phyloP scores from a whole-genome alignment of 2,113 vertebrate genomes.

The Rhinichthys klamathensis region DNA sequence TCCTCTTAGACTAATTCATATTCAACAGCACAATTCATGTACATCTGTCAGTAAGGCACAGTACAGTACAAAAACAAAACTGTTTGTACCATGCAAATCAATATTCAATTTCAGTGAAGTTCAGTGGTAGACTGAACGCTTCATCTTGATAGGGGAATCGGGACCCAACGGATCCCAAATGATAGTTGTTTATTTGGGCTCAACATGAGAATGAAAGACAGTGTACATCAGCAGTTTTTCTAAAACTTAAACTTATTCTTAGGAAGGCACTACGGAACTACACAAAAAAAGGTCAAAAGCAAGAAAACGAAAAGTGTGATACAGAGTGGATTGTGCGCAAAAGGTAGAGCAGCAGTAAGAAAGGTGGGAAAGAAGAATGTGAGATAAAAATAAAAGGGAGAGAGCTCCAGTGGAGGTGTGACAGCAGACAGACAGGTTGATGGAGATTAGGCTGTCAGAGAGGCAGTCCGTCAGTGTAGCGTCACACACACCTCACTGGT shows the following conservation, averaged over 20 bases:
- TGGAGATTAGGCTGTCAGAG: slow-evolving; percentile 56
- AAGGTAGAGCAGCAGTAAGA: slow-evolving; percentile 18
- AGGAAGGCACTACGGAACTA: background rate
- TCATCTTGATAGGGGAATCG: slow-evolving; percentile 43
- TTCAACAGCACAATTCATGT: slow-evolving; percentile 17
- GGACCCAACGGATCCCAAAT: slow-evolving; percentile 5
- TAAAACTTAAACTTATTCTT: slow-evolving; percentile 15
- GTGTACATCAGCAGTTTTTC: slow-evolving; percentile 10
- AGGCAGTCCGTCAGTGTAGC: slow-evolving; percentile 52
- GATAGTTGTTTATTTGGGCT: slow-evolving; percentile 14
- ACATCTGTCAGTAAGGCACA: slow-evolving; percentile 18
- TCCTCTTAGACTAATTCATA: slow-evolving; percentile 20
- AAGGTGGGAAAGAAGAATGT: slow-evolving; percentile 53
- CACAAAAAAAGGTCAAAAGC: background rate
- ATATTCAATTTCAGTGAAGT: slow-evolving; percentile 57
- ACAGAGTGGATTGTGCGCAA: slow-evolving; percentile 22
- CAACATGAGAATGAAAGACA: background rate
- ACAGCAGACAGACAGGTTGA: slow-evolving; percentile 49
- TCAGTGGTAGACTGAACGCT: slow-evolving; percentile 43
- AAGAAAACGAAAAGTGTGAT: background rate
- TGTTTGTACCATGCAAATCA: slow-evolving; percentile 53
- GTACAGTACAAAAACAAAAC: slow-evolving; percentile 42
- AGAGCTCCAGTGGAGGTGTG: slow-evolving; percentile 26
- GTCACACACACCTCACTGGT: slow-evolving; percentile 58
- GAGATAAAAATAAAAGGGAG: slow-evolving; percentile 21